A percentile compares a stretch with the other conserved stretches of the same genome.
Conservation (phyloP, 2,888 invertebrate genomes). For the Drosophila multiciliata region DNA sequence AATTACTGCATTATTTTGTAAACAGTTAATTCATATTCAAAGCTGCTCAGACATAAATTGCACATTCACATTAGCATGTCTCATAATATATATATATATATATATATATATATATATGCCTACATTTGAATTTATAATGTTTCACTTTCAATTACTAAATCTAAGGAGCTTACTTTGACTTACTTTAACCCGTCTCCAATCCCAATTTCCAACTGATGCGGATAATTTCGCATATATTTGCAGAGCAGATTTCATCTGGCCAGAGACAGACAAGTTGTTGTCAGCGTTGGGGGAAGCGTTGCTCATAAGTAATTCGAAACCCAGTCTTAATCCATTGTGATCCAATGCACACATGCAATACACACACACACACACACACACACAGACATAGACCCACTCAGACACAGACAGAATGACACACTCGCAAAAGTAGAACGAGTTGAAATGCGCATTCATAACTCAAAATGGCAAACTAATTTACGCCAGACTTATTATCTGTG, state of each 20-base stretch:
- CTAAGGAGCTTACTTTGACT: constrained; percentile 34
- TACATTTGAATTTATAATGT: background rate
- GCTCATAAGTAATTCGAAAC: constrained; percentile 55
- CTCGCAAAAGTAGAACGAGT: constrained; percentile 27
- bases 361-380: constrained; percentile 6
- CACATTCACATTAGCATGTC: background rate
- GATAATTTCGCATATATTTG: constrained; percentile 21
- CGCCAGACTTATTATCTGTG: constrained; percentile 78
- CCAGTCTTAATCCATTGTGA: constrained; percentile 63
- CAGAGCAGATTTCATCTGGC: background rate
- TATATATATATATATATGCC: background rate
- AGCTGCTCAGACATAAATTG: background rate
- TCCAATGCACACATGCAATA: constrained; percentile 50
- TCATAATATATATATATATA: background rate
- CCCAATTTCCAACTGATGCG: constrained; percentile 20
- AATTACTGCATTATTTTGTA: background rate
- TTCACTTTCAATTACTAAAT: background rate
- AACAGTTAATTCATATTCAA: background rate
- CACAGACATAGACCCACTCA: background rate
- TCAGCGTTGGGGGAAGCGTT: constrained; percentile 16
- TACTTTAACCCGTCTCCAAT: constrained; percentile 2
- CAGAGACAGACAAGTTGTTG: constrained; percentile 28
- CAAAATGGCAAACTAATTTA: constrained; percentile 81
- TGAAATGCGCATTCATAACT: constrained; percentile 80
- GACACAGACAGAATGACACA: background rate